phyloP scores from a whole-genome alignment of 1,140 invertebrate genomes.

The Aporrectodea caliginosa region DNA sequence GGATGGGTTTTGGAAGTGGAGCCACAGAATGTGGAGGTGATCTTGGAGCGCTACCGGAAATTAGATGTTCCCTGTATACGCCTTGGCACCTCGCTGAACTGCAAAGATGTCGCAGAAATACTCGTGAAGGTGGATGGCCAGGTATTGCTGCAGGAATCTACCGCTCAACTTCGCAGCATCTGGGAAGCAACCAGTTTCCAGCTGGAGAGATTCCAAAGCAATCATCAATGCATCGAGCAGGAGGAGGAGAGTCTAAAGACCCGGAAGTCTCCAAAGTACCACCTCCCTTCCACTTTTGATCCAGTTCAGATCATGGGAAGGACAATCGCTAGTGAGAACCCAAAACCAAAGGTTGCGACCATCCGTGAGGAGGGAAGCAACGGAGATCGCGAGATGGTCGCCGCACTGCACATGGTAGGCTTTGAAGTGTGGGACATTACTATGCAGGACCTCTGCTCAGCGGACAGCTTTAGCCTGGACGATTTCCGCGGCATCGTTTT shows the following conservation, averaged over 20 bases:
- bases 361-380: slow-evolving; percentile 95
- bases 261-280: slow-evolving; percentile 54
- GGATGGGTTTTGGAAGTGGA: slow-evolving; percentile 85
- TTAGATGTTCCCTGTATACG: slow-evolving; percentile 64
- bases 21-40: slow-evolving; percentile 58
- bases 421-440: slow-evolving; percentile 66
- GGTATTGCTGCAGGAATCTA: slow-evolving; percentile 63
- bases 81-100: slow-evolving; percentile 65
- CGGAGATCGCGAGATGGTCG: slow-evolving; percentile 95
- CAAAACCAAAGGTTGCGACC: slow-evolving; percentile 70
- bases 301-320: slow-evolving; percentile 47
- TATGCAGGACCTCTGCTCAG: slow-evolving; percentile 51
- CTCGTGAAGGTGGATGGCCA: slow-evolving; percentile 63
- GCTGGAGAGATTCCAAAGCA: slow-evolving; percentile 78
- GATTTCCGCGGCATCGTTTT: slow-evolving; percentile 85
- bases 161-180: slow-evolving; percentile 68
- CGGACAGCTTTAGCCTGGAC: slow-evolving; percentile 63
- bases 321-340: neutral
- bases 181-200: slow-evolving; percentile 96
- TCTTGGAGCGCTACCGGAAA: slow-evolving; percentile 63
- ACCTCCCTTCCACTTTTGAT: slow-evolving; percentile 70
- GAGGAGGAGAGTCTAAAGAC: slow-evolving; percentile 65
- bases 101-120: slow-evolving; percentile 41
- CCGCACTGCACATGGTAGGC: slow-evolving; percentile 82
- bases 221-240: slow-evolving; percentile 70